These are phyloP conservation scores for Napeogenes sylphis DNA, from an alignment of 2,888 invertebrate genomes.

Conservation along the genomic window DNA sequence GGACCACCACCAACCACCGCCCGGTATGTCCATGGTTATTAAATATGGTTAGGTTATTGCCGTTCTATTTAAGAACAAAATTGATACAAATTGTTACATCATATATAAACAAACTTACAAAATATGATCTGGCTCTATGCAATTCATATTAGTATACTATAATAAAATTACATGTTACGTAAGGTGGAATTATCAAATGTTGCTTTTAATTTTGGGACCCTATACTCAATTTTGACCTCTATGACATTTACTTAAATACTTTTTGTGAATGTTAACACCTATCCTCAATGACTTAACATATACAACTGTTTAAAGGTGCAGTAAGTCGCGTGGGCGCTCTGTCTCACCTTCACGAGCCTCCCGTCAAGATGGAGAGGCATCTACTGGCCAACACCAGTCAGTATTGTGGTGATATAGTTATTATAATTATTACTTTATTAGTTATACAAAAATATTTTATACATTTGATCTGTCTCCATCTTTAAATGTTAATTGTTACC, in stretches of 20 bases:
- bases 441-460: background rate
- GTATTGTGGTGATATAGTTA: slow-evolving; percentile 40
- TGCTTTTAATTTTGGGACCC: no score
- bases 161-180: no score
- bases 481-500: background rate
- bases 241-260: no score
- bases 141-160: no score
- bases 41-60: background rate
- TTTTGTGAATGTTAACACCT: no score
- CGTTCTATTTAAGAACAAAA: no score
- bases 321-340: slow-evolving; percentile 59
- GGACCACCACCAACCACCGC: slow-evolving; percentile 73
- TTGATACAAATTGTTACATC: no score
- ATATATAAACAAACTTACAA: background rate
- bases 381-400: slow-evolving; percentile 79
- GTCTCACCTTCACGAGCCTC: slow-evolving; percentile 77
- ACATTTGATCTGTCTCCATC: background rate
- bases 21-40: slow-evolving; percentile 23
- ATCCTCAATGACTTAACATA: background rate
- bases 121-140: no score
- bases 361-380: slow-evolving; percentile 81
- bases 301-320: slow-evolving; percentile 29
- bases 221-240: no score
- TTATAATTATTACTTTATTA: background rate
- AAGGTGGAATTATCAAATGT: no score